Percentiles rank a stretch among this genome's conserved stretches.
Conservation (phyloP, 2,888 invertebrate species). For the Agrypnus murinus region DNA sequence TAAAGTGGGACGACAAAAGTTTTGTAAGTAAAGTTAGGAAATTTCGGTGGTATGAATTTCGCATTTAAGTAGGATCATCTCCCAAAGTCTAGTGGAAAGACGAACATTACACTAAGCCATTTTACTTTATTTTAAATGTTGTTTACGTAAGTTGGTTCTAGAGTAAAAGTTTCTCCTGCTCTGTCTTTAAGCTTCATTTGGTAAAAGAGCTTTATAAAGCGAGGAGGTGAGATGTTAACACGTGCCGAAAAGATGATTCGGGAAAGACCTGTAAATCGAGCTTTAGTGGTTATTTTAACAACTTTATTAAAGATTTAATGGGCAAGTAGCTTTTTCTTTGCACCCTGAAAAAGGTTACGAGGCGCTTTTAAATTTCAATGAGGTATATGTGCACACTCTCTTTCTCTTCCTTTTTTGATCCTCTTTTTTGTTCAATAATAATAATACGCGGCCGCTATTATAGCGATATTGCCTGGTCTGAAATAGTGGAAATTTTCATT, state of each 20-base stretch:
- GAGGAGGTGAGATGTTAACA: slow-evolving; percentile 14
- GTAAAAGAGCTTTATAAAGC: slow-evolving; percentile 5
- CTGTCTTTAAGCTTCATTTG: not conserved
- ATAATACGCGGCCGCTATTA: too few species aligned
- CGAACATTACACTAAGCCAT: slow-evolving; percentile 45
- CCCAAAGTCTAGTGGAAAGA: slow-evolving; percentile 42
- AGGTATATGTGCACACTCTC: slow-evolving; percentile 18
- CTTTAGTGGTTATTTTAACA: slow-evolving; percentile 49
- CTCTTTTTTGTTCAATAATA: too few species aligned
- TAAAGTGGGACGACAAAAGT: too few species aligned
- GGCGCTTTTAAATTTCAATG: slow-evolving; percentile 47
- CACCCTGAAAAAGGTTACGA: slow-evolving; percentile 38
- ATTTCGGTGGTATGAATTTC: slow-evolving; percentile 18
- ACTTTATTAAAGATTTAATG: slow-evolving; percentile 51
- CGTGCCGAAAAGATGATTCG: slow-evolving; percentile 15
- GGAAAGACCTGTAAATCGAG: slow-evolving; percentile 42
- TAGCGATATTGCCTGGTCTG: too few species aligned
- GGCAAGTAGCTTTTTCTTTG: slow-evolving; percentile 41
- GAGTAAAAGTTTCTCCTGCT: slow-evolving; percentile 11
- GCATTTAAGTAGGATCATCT: slow-evolving; percentile 38
- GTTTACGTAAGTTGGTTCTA: slow-evolving; percentile 26
- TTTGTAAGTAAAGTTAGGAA: not conserved
- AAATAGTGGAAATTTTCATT: too few species aligned
- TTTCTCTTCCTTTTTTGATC: too few species aligned
- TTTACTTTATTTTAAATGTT: slow-evolving; percentile 26